These are phyloP conservation scores for Lichenostomus cassidix DNA, from an alignment of 2,113 vertebrate species.

Conservation along the genomic window DNA sequence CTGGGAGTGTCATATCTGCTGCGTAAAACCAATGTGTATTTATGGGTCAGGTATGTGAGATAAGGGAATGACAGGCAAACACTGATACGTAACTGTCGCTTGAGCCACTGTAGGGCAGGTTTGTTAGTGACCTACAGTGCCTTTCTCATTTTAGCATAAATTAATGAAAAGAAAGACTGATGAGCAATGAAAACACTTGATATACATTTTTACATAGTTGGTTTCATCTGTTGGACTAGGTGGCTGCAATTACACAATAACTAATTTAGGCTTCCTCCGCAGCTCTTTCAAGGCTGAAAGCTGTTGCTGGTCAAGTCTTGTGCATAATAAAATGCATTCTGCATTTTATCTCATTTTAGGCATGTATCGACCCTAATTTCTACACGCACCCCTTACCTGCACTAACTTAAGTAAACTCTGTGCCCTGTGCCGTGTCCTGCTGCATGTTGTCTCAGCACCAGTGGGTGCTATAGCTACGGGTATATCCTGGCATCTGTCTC, in stretches of 20 bases:
- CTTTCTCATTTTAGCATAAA: not conserved
- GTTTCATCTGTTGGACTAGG: not conserved
- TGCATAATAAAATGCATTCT: not conserved
- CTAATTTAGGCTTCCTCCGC: not conserved
- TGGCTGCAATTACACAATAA: not conserved
- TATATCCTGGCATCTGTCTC: not conserved
- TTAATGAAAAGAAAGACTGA: not conserved
- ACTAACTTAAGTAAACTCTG: not conserved
- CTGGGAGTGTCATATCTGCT: not conserved
- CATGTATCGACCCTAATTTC: not conserved
- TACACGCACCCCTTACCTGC: not conserved
- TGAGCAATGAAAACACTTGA: not conserved
- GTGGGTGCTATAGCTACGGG: slow-evolving; percentile 54
- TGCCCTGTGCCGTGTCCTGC: not conserved
- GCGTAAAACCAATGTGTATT: not conserved
- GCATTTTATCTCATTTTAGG: not conserved
- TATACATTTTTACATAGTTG: not conserved
- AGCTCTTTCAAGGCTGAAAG: not conserved
- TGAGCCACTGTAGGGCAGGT: not conserved
- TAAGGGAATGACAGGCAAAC: slow-evolving; percentile 14
- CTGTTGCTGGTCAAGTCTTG: not conserved
- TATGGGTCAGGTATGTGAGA: not conserved
- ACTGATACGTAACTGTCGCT: rapidly evolving
- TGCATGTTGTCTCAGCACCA: slow-evolving; percentile 40
- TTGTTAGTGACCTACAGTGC: not conserved